Base-by-base conservation (phyloP, 2,797 vertebrate species). In the Simalia tracyae region DNA sequence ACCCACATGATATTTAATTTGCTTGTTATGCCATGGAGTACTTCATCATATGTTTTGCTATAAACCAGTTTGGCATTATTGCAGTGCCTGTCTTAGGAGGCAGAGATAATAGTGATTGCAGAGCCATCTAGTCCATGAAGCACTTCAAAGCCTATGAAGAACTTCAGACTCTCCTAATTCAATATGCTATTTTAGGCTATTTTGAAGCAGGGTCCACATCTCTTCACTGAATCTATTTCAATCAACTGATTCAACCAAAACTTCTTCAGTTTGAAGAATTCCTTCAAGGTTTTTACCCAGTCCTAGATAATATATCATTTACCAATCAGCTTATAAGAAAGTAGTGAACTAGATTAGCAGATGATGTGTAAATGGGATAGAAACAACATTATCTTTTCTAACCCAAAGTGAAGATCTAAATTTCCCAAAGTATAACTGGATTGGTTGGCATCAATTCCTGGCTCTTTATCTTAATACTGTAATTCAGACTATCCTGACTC, bases 401-500 rank as follows among this genome's bases (percentile, higher is more conserved):
- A 50, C 36, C 19, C 4, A 81, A 28, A 61, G 4, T 63, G 46
- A 88, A 88, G 86, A 64, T 54, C 28, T 56, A 36, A 59, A 54
- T 24, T 28, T 46, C 17, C 90, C 50, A 42, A 1, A n/a, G 50
- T 26, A 42, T 89, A 66, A 61, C 66, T 14, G 90, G 28, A 61
- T 60, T 87, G 90, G 66, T 59, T 87, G 86, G 86, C 10, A 81
- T 91, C 42, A 81, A 81, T 81, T 54, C 19, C n/a, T 81, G 61
- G 61, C 50, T 85, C 10, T 50, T 42, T 60, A 89, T 85, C 61
- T 81, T 85, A 89, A 84, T 91, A 9, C 36, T 76, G 59, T 86
- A 19, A 50, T 61, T 93, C 86, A 94, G 28, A 90, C 50, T 93
- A 87, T 86, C 86, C 92, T 94, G 31, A 54, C 36, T 87, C 50